Conservation (phyloP, 1,140 invertebrate species). For the Drosophila sturtevanti region DNA sequence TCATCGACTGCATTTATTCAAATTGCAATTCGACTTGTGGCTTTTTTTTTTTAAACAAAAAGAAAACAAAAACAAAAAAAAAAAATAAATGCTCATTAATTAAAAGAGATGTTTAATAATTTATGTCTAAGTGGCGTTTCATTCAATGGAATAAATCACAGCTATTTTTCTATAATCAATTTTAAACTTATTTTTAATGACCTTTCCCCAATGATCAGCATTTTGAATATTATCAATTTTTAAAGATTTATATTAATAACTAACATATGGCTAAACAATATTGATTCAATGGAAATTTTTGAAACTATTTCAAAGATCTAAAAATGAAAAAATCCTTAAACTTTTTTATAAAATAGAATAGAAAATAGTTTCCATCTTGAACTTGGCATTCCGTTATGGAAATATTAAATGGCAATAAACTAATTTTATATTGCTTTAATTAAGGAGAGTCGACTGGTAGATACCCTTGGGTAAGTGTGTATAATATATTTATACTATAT, state of each 20-base stretch:
- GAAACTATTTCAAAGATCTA: no score
- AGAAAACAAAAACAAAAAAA: not conserved
- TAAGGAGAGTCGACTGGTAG: not conserved
- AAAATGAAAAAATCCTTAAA: no score
- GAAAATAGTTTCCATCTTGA: not conserved
- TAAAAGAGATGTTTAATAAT: constrained; percentile 58
- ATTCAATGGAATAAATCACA: constrained; percentile 9
- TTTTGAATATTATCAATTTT: no score
- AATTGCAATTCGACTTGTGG: constrained; percentile 55
- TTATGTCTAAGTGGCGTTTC: constrained; percentile 57
- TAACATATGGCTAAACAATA: no score
- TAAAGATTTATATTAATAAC: no score
- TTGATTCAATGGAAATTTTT: no score
- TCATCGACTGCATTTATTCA: constrained; percentile 60
- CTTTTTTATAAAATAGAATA: no score
- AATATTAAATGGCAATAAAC: not conserved
- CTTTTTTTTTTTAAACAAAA: constrained; percentile 21
- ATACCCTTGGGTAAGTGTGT: no score
- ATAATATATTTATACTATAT: no score
- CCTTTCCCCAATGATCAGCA: not conserved
- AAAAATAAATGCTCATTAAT: constrained; percentile 54
- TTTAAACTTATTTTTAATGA: not conserved
- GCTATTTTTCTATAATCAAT: not conserved
- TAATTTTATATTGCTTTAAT: not conserved
- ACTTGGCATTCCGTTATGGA: not conserved